Percentiles rank a stretch among this genome's conserved stretches.
Conservation (phyloP, 64 coral and sea anemone genomes). For the Trachythela sp. region DNA sequence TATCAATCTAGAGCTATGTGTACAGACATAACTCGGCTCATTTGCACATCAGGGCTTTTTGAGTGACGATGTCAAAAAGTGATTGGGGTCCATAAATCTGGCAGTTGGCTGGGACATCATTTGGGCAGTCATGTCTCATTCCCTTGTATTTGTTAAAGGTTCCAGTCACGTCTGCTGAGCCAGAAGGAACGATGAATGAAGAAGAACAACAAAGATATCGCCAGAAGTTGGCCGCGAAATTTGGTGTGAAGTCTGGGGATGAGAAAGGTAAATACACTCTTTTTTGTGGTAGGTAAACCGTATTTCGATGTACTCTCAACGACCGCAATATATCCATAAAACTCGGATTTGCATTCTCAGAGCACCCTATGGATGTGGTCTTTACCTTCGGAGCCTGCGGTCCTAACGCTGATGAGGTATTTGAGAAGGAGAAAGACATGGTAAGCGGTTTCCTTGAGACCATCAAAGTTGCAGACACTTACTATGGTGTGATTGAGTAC, state of each 20-base stretch:
- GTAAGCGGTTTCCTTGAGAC: slow-evolving; percentile 23
- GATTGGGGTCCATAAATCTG: too few relatives aligned
- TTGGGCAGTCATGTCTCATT: neutral
- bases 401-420: slow-evolving; percentile 16
- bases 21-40: too few relatives aligned
- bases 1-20: too few relatives aligned
- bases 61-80: too few relatives aligned
- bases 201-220: neutral
- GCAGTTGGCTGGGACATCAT: too few relatives aligned
- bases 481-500: slow-evolving; percentile 13
- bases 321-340: neutral
- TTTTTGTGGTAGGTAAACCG: too few relatives aligned
- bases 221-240: neutral
- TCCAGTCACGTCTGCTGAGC: neutral
- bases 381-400: slow-evolving; percentile 12
- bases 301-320: neutral
- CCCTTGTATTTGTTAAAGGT: neutral
- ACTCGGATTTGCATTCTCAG: neutral
- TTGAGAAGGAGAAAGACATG: slow-evolving; percentile 11
- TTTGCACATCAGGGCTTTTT: too few relatives aligned
- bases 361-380: slow-evolving; percentile 5
- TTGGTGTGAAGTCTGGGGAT: neutral
- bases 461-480: neutral
- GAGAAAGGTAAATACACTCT: neutral
- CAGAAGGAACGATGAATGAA: neutral